Evolutionary conservation across 2,797 vertebrate genomes (phyloP).

Genomic region (Rhynchonycteris naso): DNA sequence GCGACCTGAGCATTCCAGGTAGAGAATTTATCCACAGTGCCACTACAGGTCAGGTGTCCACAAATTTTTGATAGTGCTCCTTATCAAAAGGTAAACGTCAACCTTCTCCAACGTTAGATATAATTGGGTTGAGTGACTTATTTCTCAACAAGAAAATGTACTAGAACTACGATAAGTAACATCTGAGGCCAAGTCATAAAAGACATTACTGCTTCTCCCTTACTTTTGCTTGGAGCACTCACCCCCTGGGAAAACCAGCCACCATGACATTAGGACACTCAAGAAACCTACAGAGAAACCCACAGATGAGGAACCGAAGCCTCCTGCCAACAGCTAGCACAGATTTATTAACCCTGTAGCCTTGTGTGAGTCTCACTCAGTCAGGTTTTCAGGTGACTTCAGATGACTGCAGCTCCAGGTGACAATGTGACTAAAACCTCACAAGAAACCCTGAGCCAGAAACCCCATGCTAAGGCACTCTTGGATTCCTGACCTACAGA

Average conservation of each 20-base stretch:
- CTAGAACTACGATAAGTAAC: neutral
- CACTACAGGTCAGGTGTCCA: no score
- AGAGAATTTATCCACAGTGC: no score
- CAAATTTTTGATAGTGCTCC: neutral
- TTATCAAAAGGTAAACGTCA: neutral
- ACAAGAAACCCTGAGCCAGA: neutral
- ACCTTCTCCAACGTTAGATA: neutral
- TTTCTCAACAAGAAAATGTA: slow-evolving; percentile 10
- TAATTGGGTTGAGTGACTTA: neutral
- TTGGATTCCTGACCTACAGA: neutral
- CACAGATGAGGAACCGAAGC: neutral
- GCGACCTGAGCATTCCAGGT: no score
- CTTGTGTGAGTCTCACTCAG: neutral
- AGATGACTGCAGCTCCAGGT: neutral
- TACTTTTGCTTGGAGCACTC: neutral
- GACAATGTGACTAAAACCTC: neutral
- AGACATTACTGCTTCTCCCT: neutral
- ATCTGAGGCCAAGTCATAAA: neutral
- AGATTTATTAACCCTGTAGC: neutral
- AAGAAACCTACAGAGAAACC: neutral
- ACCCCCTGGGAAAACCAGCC: neutral
- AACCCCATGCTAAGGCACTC: no score
- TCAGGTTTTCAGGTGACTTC: neutral
- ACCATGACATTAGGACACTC: rapidly evolving
- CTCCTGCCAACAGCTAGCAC: neutral